Evolutionary conservation across 2,888 invertebrate species (phyloP).

Genomic region (Nephrocerus scutellatus): DNA sequence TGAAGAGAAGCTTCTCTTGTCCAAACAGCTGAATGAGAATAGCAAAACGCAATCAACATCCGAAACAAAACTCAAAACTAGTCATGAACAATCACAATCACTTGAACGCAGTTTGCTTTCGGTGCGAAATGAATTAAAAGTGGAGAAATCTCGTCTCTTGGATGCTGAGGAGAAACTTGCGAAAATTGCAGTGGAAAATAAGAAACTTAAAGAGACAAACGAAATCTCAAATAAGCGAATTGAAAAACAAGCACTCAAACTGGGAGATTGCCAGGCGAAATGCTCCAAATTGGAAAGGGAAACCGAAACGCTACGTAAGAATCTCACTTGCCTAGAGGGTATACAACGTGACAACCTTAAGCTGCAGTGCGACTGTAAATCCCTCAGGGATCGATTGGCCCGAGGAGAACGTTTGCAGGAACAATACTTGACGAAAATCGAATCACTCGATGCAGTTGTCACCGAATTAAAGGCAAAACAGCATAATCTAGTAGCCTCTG

Average conservation of each 20-base stretch:
- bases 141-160: conserved; percentile 18
- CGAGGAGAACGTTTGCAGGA: conserved; percentile 24
- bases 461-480: conserved; percentile 21
- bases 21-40: conserved; percentile 21
- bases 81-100: conserved; percentile 22
- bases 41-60: conserved; percentile 15
- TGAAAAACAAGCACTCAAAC: conserved; percentile 30
- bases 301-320: conserved; percentile 23
- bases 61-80: conserved; percentile 21
- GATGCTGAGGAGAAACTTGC: conserved; percentile 18
- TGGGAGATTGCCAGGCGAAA: conserved; percentile 31
- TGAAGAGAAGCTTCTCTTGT: conserved; percentile 21
- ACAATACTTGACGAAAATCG: conserved; percentile 22
- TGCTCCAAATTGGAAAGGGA: conserved; percentile 28
- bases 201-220: conserved; percentile 22
- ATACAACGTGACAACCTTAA: conserved; percentile 24
- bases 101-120: conserved; percentile 23
- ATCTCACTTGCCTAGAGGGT: conserved; percentile 17
- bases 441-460: conserved; percentile 23
- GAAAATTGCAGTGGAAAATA: conserved; percentile 23
- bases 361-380: conserved; percentile 23
- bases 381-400: conserved; percentile 24
- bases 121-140: conserved; percentile 24
- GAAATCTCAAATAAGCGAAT: conserved; percentile 26
- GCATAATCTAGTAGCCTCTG: conserved; percentile 24